Base-by-base conservation (phyloP, 2,888 invertebrate species). In the Ennomos erosarius region DNA sequence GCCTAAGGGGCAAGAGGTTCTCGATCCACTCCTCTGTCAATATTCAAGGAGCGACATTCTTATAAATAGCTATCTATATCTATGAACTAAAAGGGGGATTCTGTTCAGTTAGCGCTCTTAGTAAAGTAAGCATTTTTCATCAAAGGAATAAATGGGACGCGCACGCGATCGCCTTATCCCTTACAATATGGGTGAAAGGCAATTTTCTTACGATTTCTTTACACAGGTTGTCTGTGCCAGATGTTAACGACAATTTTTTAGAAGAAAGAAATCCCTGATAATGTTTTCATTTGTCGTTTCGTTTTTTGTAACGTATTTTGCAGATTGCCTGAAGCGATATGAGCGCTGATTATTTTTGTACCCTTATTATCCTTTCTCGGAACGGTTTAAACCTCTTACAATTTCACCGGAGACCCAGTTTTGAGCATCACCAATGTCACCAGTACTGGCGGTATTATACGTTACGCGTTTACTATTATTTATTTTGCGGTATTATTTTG, bases 141-240 rank as follows among this genome's bases (percentile, higher is more conserved):
- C 42, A 38, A 46, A 47, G 48, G 42, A 58, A 58, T 53, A 62
- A 57, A 53, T 40, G 26, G 58, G 26, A 26, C 26, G 48, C 34
- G 45, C 44, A 54, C 43, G 59, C 49, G 44, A 53, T 48, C 16
- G 39, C 16, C 51, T 51, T 48, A 62, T 59, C 63, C 52, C 44
- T 63, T 65, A 64, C 46, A 58, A 55, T 54, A 54, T 13, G 44
- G 40, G 34, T 53, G 43, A 55, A 55, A 67, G 52, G 59, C 60
- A 63, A 61, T 65, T 69, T 68, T 63, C 60, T 64, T 62, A 65
- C 56, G 42, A 59, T 63, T 38, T 51, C 52, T 51, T 56, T 52
- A 37, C 50, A 35, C 38, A 51, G 46, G 43, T 64, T 59, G 37
- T 57, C 59, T 54, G 63, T 50, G 63, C 51, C 64, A 64, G 63